These are phyloP conservation scores for Cenopis cana DNA, from an alignment of 2,888 invertebrate species.

Conservation along the genomic window DNA sequence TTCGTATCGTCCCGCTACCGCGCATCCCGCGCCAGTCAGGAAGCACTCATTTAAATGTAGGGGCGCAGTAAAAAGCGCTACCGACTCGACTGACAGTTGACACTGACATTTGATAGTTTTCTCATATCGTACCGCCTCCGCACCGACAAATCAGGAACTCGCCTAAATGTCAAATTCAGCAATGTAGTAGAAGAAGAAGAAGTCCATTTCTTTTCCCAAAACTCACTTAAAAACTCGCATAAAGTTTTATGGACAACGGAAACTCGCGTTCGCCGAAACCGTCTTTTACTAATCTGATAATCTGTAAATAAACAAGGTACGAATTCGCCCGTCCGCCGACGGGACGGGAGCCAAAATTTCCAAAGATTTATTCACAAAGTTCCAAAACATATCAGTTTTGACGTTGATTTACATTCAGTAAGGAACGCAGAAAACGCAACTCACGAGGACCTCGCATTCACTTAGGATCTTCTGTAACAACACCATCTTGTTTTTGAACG, in stretches of 20 bases:
- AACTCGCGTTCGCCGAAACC: not conserved
- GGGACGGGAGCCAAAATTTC: slow-evolving; percentile 52
- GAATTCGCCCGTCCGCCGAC: not conserved
- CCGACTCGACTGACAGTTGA: too few species aligned
- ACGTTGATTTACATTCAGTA: slow-evolving; percentile 62
- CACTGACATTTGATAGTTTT: too few species aligned
- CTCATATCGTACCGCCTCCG: too few species aligned
- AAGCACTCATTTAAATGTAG: too few species aligned
- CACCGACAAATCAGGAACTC: too few species aligned
- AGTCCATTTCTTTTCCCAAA: not conserved
- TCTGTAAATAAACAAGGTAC: slow-evolving; percentile 29
- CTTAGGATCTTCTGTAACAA: not conserved
- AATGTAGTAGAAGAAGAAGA: not conserved
- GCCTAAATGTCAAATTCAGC: not conserved
- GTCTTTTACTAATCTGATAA: slow-evolving; percentile 23
- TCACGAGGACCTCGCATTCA: not conserved
- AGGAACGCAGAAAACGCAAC: slow-evolving; percentile 1
- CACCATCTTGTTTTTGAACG: slow-evolving; percentile 51
- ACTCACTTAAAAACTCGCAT: slow-evolving; percentile 3
- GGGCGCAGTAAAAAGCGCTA: too few species aligned
- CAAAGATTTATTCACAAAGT: slow-evolving; percentile 55
- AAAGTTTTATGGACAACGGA: slow-evolving; percentile 4
- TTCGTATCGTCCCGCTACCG: too few species aligned
- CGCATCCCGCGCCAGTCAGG: too few species aligned
- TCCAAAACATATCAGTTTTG: slow-evolving; percentile 50